These are phyloP conservation scores for Gastrophysa polygoni DNA, from an alignment of 2,888 invertebrate species.

Conservation along the genomic window DNA sequence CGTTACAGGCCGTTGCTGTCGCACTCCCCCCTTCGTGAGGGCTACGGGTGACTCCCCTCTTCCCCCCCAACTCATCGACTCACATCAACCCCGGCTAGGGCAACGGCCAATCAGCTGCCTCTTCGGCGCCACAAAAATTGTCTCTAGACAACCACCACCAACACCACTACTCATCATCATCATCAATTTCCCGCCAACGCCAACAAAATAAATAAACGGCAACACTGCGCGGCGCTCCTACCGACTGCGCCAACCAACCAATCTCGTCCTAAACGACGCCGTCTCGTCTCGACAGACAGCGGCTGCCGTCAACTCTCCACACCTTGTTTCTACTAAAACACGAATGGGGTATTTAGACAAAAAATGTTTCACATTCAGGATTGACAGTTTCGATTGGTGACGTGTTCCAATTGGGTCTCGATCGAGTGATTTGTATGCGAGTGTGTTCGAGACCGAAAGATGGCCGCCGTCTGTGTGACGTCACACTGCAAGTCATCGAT, in stretches of 20 bases:
- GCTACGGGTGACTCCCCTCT: no score
- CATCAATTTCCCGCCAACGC: not conserved
- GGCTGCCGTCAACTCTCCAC: no score
- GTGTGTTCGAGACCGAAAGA: no score
- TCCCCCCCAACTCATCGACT: conserved; percentile 51
- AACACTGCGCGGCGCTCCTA: not conserved
- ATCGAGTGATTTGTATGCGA: not conserved
- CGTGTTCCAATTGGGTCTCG: not conserved
- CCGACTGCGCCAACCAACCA: not conserved
- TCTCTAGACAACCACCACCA: conserved; percentile 20
- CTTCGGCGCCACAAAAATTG: no score
- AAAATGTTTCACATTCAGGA: no score
- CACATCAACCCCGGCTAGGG: no score
- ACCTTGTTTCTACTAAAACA: conserved; percentile 26
- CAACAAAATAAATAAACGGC: not conserved
- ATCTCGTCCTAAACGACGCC: not conserved
- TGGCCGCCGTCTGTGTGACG: no score
- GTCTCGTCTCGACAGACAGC: no score
- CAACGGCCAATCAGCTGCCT: conserved; percentile 50
- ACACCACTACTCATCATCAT: conserved; percentile 5
- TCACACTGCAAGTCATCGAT: no score
- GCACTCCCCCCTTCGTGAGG: conserved; percentile 53
- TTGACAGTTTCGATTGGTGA: not conserved
- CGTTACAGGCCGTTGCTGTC: conserved; percentile 56
- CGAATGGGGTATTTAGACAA: conserved; percentile 28